These are phyloP conservation scores for Timandra comae DNA, from an alignment of 2,888 invertebrate genomes.

Conservation along the genomic window DNA sequence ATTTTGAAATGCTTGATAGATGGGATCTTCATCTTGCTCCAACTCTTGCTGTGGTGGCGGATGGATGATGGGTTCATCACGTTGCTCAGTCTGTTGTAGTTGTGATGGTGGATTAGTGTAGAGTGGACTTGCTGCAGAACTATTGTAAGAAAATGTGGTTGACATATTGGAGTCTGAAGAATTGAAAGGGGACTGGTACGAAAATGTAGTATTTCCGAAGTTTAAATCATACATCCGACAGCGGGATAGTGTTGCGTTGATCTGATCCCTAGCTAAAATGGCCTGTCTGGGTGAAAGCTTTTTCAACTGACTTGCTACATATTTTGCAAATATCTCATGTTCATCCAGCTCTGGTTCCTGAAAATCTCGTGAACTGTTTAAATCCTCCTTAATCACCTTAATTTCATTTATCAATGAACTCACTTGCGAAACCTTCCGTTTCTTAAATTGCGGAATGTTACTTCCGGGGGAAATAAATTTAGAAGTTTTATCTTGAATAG, in stretches of 20 bases:
- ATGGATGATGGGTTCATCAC: constrained; percentile 9
- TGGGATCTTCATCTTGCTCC: constrained; percentile 5
- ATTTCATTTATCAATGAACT: constrained; percentile 1
- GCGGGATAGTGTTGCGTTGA: constrained; percentile 4
- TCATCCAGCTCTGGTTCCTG: constrained; percentile 2
- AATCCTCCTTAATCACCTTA: constrained; percentile 3
- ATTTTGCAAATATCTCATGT: constrained; percentile 4
- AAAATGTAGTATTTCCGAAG: constrained; percentile 2
- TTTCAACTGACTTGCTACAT: constrained; percentile 1
- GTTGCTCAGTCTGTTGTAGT: constrained; percentile 9
- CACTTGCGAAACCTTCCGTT: constrained; percentile 1
- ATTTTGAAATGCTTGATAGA: background rate
- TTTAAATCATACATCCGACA: constrained; percentile 4
- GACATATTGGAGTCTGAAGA: constrained; percentile 8
- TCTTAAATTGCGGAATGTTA: constrained; percentile 6
- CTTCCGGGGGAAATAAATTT: constrained; percentile 9
- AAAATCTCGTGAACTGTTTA: constrained; percentile 4
- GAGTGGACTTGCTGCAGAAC: constrained; percentile 13
- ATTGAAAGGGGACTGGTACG: constrained; percentile 4
- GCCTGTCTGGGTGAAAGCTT: constrained; percentile 1
- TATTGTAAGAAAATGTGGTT: constrained; percentile 12
- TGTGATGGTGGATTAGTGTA: constrained; percentile 6
- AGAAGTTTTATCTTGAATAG: constrained; percentile 9
- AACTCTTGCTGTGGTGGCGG: constrained; percentile 10
- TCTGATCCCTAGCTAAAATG: constrained; percentile 3